These are phyloP conservation scores for Cranoglanis bouderius DNA, from an alignment of 2,113 vertebrate species.

Conservation along the genomic window DNA sequence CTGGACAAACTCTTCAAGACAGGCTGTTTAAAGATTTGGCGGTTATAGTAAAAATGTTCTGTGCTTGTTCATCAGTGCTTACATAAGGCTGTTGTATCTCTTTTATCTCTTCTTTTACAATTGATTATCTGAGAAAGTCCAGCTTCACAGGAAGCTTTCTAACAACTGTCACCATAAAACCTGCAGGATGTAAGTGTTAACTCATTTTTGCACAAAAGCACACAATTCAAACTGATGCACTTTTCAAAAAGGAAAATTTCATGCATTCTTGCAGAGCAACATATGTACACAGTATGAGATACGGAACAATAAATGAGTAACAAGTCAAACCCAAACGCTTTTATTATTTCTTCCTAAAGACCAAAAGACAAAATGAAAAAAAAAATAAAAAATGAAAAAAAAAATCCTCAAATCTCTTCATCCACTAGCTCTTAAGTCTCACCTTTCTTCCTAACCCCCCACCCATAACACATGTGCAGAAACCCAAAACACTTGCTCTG, in stretches of 20 bases:
- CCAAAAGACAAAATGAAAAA: background rate
- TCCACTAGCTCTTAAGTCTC: background rate
- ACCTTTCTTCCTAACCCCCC: background rate
- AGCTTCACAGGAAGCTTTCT: constrained; percentile 27
- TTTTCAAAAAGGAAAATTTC: background rate
- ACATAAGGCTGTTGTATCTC: constrained; percentile 19
- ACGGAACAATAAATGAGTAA: too few relatives aligned
- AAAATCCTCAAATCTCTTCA: background rate
- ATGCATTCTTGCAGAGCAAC: background rate
- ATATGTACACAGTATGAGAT: background rate
- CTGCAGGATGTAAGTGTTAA: background rate
- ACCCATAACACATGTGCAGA: constrained; percentile 37
- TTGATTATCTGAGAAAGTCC: constrained; percentile 12
- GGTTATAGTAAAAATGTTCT: constrained; percentile 51
- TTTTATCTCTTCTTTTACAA: constrained; percentile 5
- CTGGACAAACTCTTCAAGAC: constrained; percentile 65
- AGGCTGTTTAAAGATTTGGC: constrained; percentile 67
- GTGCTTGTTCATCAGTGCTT: constrained; percentile 40
- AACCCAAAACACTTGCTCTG: constrained; percentile 43
- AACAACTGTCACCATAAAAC: background rate
- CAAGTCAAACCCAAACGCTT: background rate
- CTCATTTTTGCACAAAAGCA: background rate
- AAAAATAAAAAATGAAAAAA: background rate
- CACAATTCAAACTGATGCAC: background rate
- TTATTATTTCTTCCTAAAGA: background rate